phyloP scores from a whole-genome alignment of 2,888 invertebrate species.

The Cheilosia soror region DNA sequence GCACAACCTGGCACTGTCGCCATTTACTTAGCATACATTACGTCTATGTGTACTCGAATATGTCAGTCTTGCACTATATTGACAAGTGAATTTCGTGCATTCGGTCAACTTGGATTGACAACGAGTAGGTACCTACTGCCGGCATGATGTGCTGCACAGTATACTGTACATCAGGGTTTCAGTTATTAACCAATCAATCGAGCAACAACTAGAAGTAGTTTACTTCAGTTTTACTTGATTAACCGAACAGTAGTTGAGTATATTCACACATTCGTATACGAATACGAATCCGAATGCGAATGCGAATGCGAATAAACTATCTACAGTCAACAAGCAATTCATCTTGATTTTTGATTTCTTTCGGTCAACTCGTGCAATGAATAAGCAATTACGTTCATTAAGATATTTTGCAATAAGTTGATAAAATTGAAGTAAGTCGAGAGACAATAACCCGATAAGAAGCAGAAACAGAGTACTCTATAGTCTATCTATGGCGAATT shows the following conservation, averaged over 20 bases:
- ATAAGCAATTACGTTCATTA: conserved; percentile 74
- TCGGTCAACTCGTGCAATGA: conserved; percentile 69
- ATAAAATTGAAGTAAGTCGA: conserved; percentile 66
- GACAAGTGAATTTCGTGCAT: conserved; percentile 43
- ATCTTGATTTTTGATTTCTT: conserved; percentile 73
- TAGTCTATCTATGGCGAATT: conserved; percentile 60
- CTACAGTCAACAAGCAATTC: conserved; percentile 45
- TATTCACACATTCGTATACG: conserved; percentile 41
- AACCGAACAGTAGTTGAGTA: conserved; percentile 36
- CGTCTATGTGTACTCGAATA: conserved; percentile 2
- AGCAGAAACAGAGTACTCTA: conserved; percentile 26
- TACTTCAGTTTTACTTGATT: conserved; percentile 58
- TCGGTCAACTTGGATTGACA: conserved; percentile 7
- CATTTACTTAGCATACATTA: conserved; percentile 32
- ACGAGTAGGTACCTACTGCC: background rate
- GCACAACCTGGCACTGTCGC: conserved; percentile 50
- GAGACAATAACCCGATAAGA: conserved; percentile 70
- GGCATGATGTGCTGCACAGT: no score
- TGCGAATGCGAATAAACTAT: no score
- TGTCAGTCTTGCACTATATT: conserved; percentile 45
- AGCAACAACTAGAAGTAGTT: conserved; percentile 33
- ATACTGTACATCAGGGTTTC: conserved; percentile 22
- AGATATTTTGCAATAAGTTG: conserved; percentile 70
- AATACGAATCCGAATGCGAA: background rate
- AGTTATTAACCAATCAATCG: conserved; percentile 50